Evolutionary conservation across 2,797 vertebrate species (phyloP), one percentile per base, ranked within the genome.

Genomic region (Neosilurus mollespiculum): DNA sequence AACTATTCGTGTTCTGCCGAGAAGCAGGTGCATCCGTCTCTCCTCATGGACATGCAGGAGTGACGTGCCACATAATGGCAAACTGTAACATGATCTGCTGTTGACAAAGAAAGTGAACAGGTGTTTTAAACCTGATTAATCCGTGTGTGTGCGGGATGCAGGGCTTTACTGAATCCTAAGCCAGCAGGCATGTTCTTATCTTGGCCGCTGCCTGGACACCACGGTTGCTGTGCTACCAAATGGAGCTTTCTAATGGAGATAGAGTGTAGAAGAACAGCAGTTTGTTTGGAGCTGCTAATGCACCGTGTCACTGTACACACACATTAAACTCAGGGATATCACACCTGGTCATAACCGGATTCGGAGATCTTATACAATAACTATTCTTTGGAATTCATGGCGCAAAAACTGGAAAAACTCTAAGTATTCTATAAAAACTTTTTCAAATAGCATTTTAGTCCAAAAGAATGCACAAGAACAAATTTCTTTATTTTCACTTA

Each of bases 111-210:
- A 89, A 88, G 88, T 86, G 90, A 91, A 92, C 92, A 91, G 92
- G 91, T 92, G 92, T 90, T 91, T 89, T 87, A 90, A 88, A 91
- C 90, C 80, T 89, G 91, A 94, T 93, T 91, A 92, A 92, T 90
- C 84, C 81, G 88, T 78, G 86, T 59, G 37, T 7, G 83, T 84
- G 87, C 70, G 54, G 78, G 80, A 83, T 65, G 65, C 72, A 51
- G 80, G 82, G 89, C 87, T 86, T 86, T 84, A 87, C 87, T 71
- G 87, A 81, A 84, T 78, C n/a, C 86, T 86, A 86, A 86, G 87
- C 88, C 86, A 83, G 80, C 62, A 84, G 86, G 66, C 84, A 54
- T 64, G 37, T 88, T 88, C 88, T 94, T 92, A 93, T 94, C 92
- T 92, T 82, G 82, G 76, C 24, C 3, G 80, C 77, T 86, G 89